Percentiles rank a stretch among this genome's conserved stretches.
Evolutionary conservation across 2,113 vertebrate genomes (phyloP).

Genomic region (Equus quagga): DNA sequence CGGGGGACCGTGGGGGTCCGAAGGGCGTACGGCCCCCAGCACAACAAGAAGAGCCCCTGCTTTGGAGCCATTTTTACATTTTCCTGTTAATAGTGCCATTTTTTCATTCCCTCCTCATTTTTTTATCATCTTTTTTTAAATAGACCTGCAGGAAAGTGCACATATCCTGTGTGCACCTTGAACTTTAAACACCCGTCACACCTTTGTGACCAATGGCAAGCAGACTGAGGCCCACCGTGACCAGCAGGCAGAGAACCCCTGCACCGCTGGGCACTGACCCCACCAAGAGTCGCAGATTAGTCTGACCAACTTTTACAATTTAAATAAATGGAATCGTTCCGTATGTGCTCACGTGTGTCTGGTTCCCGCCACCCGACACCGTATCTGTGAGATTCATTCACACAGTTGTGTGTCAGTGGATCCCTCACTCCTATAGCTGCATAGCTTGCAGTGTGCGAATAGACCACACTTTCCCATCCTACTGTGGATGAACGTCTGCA

Average conservation of each 20-base stretch:
- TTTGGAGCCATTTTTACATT: neutral
- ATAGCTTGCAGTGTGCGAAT: neutral
- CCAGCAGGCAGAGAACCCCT: neutral
- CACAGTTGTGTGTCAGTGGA: neutral
- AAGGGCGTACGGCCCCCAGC: neutral
- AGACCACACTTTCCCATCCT: neutral
- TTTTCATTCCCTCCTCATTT: neutral
- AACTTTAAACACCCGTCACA: neutral
- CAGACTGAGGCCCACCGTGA: neutral
- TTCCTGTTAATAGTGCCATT: neutral
- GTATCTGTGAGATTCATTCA: neutral
- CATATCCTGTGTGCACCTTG: fast-evolving
- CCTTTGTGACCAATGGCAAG: neutral
- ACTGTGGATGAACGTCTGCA: neutral
- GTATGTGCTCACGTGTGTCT: neutral
- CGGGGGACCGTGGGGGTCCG: neutral
- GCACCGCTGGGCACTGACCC: too few relatives aligned
- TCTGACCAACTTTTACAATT: neutral
- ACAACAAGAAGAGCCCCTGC: neutral
- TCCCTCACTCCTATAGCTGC: neutral
- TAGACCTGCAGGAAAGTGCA: neutral
- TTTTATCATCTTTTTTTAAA: neutral
- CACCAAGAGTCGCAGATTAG: neutral
- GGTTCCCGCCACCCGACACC: neutral
- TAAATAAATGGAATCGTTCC: neutral